phyloP scores from a whole-genome alignment of 92 coral and sea anemone genomes.

The Palythoa heliodiscus region DNA sequence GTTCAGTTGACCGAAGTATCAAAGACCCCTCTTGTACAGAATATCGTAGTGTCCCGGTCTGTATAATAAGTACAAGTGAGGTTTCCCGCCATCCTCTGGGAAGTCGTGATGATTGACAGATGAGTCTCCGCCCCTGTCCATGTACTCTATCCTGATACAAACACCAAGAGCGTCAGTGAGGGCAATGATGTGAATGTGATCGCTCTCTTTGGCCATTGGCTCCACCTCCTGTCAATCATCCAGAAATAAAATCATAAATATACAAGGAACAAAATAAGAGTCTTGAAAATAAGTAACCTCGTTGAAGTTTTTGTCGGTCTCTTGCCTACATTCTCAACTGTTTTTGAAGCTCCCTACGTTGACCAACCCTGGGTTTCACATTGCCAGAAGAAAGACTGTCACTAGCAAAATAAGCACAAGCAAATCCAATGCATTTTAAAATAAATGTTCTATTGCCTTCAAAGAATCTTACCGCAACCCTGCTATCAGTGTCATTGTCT shows the following conservation, averaged over 20 bases:
- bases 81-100: conserved; percentile 89
- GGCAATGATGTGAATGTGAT: conserved; percentile 96
- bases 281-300: too few relatives aligned
- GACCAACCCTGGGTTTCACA: too few relatives aligned
- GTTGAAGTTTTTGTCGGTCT: too few relatives aligned
- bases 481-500: too few relatives aligned
- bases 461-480: too few relatives aligned
- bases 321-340: too few relatives aligned
- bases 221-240: conserved; percentile 87
- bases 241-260: not conserved
- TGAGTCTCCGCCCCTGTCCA: conserved; percentile 88
- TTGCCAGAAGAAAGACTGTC: too few relatives aligned
- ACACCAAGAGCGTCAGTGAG: conserved; percentile 93
- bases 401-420: too few relatives aligned
- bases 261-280: too few relatives aligned
- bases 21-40: conserved; percentile 67
- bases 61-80: conserved; percentile 75
- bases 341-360: too few relatives aligned
- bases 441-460: too few relatives aligned
- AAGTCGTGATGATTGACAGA: conserved; percentile 98
- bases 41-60: conserved; percentile 98
- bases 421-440: too few relatives aligned
- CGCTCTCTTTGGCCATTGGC: conserved; percentile 97
- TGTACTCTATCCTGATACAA: conserved; percentile 89
- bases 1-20: not conserved